phyloP scores from a whole-genome alignment of 1,140 invertebrate species.

The Megathymus violae region DNA sequence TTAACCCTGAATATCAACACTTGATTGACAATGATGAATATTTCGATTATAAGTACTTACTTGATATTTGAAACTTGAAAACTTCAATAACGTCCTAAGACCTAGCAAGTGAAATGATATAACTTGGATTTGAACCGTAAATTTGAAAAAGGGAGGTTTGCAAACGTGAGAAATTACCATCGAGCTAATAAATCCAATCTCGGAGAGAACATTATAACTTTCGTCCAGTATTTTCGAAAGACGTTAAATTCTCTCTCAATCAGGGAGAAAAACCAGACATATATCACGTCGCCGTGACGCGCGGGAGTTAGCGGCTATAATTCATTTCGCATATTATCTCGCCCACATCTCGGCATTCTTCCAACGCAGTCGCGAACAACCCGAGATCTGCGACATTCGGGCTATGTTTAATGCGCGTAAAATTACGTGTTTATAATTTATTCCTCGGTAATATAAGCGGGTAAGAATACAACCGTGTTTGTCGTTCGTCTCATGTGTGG shows the following conservation, averaged over 20 bases:
- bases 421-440: slow-evolving; percentile 33
- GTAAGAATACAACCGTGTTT: slow-evolving; percentile 20
- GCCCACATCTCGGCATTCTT: slow-evolving; percentile 13
- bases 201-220: slow-evolving; percentile 36
- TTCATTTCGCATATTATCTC: slow-evolving; percentile 33
- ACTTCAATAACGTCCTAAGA: no score
- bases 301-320: slow-evolving; percentile 24
- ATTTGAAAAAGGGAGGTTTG: slow-evolving; percentile 31
- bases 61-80: no score
- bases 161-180: slow-evolving; percentile 34
- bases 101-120: not conserved
- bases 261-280: slow-evolving; percentile 22
- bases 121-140: slow-evolving; percentile 25
- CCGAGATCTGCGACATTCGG: slow-evolving; percentile 17
- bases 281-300: slow-evolving; percentile 22
- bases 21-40: no score
- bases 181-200: slow-evolving; percentile 33
- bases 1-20: no score
- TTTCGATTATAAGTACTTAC: no score
- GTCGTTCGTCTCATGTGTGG: slow-evolving; percentile 20
- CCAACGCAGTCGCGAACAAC: slow-evolving; percentile 19
- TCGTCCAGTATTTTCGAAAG: slow-evolving; percentile 29
- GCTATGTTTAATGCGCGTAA: slow-evolving; percentile 31
- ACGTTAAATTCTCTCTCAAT: slow-evolving; percentile 32
- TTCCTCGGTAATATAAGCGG: slow-evolving; percentile 28